Percentiles rank a stretch among this genome's conserved stretches.
Conservation (phyloP, 2,797 vertebrate species). For the Falco rusticolus region DNA sequence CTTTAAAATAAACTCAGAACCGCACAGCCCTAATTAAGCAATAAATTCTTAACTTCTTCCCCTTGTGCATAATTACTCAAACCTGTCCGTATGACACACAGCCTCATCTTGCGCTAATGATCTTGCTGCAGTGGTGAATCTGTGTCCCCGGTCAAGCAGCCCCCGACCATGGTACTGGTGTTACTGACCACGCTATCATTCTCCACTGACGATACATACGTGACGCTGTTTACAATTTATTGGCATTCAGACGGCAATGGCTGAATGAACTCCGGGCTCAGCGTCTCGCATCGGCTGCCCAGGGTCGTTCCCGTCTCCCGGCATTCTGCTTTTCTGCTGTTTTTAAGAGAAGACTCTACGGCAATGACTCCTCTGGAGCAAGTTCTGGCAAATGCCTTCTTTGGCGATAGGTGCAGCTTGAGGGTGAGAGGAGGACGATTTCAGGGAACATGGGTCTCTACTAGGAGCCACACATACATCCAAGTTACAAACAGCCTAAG, state of each 20-base stretch:
- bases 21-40: neutral
- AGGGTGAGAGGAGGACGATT: neutral
- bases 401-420: neutral
- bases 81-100: neutral
- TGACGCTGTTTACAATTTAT: neutral
- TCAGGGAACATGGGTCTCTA: neutral
- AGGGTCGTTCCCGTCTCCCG: neutral
- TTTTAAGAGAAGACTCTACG: neutral
- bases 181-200: neutral
- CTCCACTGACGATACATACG: too few relatives aligned
- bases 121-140: neutral
- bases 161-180: neutral
- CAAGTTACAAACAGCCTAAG: accelerated
- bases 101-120: neutral
- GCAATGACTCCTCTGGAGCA: neutral
- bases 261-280: neutral
- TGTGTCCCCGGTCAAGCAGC: neutral
- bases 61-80: neutral
- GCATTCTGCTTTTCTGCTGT: neutral
- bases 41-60: neutral
- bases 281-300: neutral
- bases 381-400: neutral
- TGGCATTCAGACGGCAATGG: neutral
- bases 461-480: neutral
- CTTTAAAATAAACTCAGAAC: constrained; percentile 51